Conservation (phyloP, 1,140 invertebrate species). For the Ridgeia piscesae region DNA sequence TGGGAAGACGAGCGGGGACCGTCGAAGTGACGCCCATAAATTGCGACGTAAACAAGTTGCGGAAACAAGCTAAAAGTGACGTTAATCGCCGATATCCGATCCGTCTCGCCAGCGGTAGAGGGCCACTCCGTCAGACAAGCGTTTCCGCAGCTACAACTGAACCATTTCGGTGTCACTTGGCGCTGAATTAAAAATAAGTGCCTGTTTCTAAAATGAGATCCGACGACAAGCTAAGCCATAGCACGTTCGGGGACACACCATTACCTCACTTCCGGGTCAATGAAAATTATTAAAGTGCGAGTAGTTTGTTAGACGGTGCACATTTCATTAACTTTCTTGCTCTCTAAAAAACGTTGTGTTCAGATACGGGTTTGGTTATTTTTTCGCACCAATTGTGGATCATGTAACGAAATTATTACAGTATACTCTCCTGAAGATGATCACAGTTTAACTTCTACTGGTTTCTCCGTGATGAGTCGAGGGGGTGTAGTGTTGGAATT, state of each 20-base stretch:
- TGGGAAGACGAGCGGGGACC: neutral
- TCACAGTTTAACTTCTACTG: too few relatives aligned
- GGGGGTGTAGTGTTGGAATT: too few relatives aligned
- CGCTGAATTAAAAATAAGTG: neutral
- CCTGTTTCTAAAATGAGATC: neutral
- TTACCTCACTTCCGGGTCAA: neutral
- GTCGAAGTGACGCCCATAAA: neutral
- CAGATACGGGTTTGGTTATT: too few relatives aligned
- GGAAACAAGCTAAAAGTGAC: neutral
- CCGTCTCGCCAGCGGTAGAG: neutral
- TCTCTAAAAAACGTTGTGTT: neutral
- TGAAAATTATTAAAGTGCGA: neutral
- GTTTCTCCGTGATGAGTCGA: too few relatives aligned
- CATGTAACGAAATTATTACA: too few relatives aligned
- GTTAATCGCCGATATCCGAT: neutral
- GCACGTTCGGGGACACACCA: neutral
- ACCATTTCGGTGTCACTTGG: neutral
- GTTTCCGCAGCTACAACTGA: neutral
- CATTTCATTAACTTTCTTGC: neutral
- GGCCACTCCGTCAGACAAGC: neutral
- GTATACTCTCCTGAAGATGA: too few relatives aligned
- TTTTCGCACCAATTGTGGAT: too few relatives aligned
- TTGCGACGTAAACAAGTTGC: neutral
- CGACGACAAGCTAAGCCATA: neutral
- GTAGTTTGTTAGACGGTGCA: neutral